phyloP scores from a whole-genome alignment of 1,140 invertebrate genomes.

The Eueides isabella region DNA sequence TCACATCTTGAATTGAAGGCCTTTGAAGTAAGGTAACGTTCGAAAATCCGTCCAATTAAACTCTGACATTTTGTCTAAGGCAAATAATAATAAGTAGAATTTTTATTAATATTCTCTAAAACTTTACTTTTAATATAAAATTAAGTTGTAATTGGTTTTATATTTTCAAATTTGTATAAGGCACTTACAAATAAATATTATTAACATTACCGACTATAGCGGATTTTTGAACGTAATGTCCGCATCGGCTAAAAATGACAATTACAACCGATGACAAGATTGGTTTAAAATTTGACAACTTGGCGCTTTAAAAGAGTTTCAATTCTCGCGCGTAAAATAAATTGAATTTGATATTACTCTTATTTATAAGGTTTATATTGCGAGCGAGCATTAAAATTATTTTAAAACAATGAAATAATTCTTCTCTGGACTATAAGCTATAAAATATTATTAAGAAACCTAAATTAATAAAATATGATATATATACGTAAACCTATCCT shows the following conservation, averaged over 20 bases:
- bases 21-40: slow-evolving; percentile 30
- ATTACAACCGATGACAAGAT: background rate
- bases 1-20: slow-evolving; percentile 39
- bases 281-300: background rate
- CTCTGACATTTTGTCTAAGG: background rate
- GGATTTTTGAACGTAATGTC: background rate
- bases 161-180: background rate
- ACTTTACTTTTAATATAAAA: background rate
- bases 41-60: background rate
- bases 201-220: background rate
- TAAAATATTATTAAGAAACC: background rate
- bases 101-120: background rate
- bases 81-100: too few species aligned
- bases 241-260: background rate
- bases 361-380: background rate
- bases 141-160: background rate
- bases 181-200: background rate
- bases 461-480: too few species aligned
- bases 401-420: background rate
- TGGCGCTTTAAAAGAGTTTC: too few species aligned
- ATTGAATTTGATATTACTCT: too few species aligned
- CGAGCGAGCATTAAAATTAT: background rate
- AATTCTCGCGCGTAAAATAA: too few species aligned
- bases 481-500: too few species aligned
- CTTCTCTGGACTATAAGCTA: too few species aligned